Evolutionary conservation across 2,888 invertebrate species (phyloP).

Genomic region (Mechanitis mazaeus): DNA sequence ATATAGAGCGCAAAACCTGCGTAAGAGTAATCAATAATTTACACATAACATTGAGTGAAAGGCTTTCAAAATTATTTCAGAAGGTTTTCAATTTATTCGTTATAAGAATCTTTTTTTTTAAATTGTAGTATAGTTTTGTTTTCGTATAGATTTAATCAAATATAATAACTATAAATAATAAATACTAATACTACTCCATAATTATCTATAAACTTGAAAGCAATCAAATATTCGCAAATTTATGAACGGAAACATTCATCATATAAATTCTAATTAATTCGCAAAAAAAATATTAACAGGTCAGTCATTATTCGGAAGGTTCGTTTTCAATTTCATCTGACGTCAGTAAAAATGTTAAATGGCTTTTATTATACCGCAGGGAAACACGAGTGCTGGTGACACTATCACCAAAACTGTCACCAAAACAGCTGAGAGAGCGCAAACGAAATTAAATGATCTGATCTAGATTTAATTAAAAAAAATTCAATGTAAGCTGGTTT

Average conservation of each 20-base stretch:
- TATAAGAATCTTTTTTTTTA: too few species aligned
- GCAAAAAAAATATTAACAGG: slow-evolving; percentile 9
- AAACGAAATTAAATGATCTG: slow-evolving; percentile 32
- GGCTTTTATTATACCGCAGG: slow-evolving; percentile 47
- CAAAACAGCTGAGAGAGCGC: slow-evolving; percentile 54
- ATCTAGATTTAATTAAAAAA: slow-evolving; percentile 21
- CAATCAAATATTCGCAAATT: slow-evolving; percentile 9
- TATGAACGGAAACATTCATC: slow-evolving; percentile 17
- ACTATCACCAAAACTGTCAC: slow-evolving; percentile 58
- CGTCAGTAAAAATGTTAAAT: slow-evolving; percentile 26
- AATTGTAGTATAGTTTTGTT: too few species aligned
- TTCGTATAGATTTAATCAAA: too few species aligned
- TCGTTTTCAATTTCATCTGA: slow-evolving; percentile 11
- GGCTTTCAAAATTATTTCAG: too few species aligned
- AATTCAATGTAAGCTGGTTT: slow-evolving; percentile 2
- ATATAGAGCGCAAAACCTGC: too few species aligned
- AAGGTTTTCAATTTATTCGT: too few species aligned
- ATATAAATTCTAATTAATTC: slow-evolving; percentile 22
- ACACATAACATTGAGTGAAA: too few species aligned
- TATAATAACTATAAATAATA: too few species aligned
- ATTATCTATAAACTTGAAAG: background rate
- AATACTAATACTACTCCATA: background rate
- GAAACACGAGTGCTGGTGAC: slow-evolving; percentile 58
- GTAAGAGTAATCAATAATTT: too few species aligned
- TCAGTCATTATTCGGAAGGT: slow-evolving; percentile 8